A percentile compares a stretch with the other conserved stretches of the same genome.
phyloP scores from a whole-genome alignment of 2,113 vertebrate species.

The Dromiciops gliroides region DNA sequence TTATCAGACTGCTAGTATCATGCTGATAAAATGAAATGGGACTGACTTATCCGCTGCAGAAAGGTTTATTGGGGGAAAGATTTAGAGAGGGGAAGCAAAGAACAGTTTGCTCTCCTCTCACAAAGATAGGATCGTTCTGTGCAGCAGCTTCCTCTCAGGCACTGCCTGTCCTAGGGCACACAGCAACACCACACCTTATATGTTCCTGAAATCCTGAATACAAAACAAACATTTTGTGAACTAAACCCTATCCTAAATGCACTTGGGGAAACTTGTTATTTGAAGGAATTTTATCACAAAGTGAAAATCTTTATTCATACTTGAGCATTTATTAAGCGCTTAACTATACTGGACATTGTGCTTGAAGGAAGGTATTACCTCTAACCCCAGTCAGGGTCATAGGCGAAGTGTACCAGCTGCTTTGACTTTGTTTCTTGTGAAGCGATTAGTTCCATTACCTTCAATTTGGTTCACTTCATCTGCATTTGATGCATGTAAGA shows the following conservation, averaged over 20 bases:
- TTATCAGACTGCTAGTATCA: not conserved
- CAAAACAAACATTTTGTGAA: not conserved
- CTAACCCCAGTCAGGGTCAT: not conserved
- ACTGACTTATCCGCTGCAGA: not conserved
- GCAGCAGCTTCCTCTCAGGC: not conserved
- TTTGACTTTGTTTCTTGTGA: no score
- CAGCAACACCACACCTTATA: not conserved
- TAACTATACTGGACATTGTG: not conserved
- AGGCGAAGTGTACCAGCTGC: not conserved
- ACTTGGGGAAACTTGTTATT: not conserved
- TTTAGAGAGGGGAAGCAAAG: not conserved
- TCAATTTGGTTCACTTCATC: not conserved
- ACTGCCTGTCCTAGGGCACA: not conserved
- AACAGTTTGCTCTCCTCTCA: not conserved
- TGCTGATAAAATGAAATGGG: not conserved
- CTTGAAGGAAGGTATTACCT: not conserved
- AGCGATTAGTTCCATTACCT: not conserved
- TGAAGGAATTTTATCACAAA: not conserved
- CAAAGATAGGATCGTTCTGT: not conserved
- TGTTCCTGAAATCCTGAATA: not conserved
- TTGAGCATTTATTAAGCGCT: not conserved
- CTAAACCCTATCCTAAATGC: not conserved
- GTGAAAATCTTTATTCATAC: not conserved
- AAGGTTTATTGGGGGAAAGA: not conserved
- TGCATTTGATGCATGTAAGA: no score